Conservation (phyloP, 2,113 vertebrate genomes). For the Condylura cristata region DNA sequence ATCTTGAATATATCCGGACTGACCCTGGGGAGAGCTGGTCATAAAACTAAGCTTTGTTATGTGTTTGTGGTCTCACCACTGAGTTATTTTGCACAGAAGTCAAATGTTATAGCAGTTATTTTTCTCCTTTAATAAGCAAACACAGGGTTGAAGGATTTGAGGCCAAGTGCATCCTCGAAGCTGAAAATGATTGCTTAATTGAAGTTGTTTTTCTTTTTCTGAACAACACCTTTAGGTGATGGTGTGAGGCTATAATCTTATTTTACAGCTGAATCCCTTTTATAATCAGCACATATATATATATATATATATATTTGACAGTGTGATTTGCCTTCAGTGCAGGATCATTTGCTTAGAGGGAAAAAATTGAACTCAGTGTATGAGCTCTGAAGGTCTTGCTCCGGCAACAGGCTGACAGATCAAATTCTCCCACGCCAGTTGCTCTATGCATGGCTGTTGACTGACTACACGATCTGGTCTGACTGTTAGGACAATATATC, state of each 20-base stretch:
- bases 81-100: slow-evolving; percentile 65
- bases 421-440: background rate
- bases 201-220: slow-evolving; percentile 59
- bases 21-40: background rate
- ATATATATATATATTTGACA: slow-evolving; percentile 25
- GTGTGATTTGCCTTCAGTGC: slow-evolving; percentile 45
- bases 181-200: slow-evolving; percentile 61
- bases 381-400: background rate
- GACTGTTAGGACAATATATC: background rate
- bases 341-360: slow-evolving; percentile 54
- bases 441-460: background rate
- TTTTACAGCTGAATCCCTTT: slow-evolving; percentile 57
- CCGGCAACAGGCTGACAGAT: background rate
- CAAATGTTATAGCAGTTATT: slow-evolving; percentile 62
- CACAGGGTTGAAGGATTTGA: slow-evolving; percentile 46
- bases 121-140: slow-evolving; percentile 65
- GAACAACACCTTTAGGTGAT: slow-evolving; percentile 59
- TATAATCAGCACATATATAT: slow-evolving; percentile 45
- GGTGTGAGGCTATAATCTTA: slow-evolving; percentile 51
- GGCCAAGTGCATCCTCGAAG: slow-evolving; percentile 8
- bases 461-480: slow-evolving; percentile 30
- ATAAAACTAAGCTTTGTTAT: slow-evolving; percentile 49
- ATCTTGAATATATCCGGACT: slow-evolving; percentile 18
- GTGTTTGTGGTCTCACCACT: background rate
- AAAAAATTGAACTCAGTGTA: slow-evolving; percentile 5